phyloP scores from a whole-genome alignment of 2,888 invertebrate genomes.

The Synergus umbraculus region DNA sequence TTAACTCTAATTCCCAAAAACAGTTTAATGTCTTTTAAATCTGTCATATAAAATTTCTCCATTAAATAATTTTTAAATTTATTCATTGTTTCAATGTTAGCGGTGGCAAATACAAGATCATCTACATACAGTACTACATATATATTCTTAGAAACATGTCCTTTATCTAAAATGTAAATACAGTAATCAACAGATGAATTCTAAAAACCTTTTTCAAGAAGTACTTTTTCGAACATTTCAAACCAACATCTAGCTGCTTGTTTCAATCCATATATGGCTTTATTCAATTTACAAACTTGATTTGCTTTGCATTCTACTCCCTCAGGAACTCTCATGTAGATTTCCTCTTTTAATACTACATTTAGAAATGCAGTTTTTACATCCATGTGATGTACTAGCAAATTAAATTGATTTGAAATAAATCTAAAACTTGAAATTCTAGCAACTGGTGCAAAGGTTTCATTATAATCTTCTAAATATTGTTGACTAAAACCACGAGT shows the following conservation, averaged over 20 bases:
- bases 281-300: too few species aligned
- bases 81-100: not conserved
- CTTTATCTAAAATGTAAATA: constrained; percentile 46
- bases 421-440: too few species aligned
- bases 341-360: too few species aligned
- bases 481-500: too few species aligned
- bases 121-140: constrained; percentile 48
- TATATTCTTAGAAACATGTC: constrained; percentile 46
- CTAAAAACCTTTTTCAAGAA: constrained; percentile 48
- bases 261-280: constrained; percentile 49
- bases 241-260: constrained; percentile 46
- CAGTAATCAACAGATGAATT: constrained; percentile 48
- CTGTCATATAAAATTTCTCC: constrained; percentile 31
- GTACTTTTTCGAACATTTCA: constrained; percentile 33
- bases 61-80: constrained; percentile 39
- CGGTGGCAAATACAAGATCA: constrained; percentile 43
- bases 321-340: too few species aligned
- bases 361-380: too few species aligned
- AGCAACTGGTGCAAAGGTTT: too few species aligned
- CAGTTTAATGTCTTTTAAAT: constrained; percentile 39
- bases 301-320: too few species aligned
- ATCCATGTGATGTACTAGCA: too few species aligned
- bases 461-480: too few species aligned
- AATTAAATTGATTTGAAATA: too few species aligned
- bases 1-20: constrained; percentile 44